phyloP scores from a whole-genome alignment of 2,797 vertebrate genomes.

The Girardinus metallicus region DNA sequence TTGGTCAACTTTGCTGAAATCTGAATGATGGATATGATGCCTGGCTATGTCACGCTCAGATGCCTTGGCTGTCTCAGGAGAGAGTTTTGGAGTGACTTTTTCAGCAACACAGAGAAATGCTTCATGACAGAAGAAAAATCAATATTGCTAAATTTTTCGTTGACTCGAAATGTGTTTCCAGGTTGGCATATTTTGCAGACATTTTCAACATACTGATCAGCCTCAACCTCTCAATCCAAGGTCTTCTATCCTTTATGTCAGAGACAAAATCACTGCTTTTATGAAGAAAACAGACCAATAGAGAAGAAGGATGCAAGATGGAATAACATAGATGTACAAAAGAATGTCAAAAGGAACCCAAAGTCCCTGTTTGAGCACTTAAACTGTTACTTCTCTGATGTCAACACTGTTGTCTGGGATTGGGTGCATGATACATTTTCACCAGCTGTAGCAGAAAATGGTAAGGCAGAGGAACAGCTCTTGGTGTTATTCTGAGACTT shows the following conservation, averaged over 20 bases:
- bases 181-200: not conserved
- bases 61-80: constrained; percentile 15
- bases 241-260: not conserved
- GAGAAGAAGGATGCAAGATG: not conserved
- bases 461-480: not conserved
- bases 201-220: not conserved
- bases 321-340: not conserved
- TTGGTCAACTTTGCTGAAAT: constrained; percentile 17
- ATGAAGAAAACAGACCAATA: not conserved
- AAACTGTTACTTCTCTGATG: not conserved
- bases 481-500: not conserved
- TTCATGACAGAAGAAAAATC: not conserved
- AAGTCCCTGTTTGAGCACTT: not conserved
- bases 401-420: constrained; percentile 1
- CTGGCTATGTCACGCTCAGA: constrained; percentile 18
- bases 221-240: not conserved
- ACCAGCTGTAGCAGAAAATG: not conserved
- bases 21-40: constrained; percentile 17
- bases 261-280: not conserved
- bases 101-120: not conserved
- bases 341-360: not conserved
- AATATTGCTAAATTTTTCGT: not conserved
- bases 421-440: not conserved
- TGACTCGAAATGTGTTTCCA: not conserved
- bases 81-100: not conserved